These are phyloP conservation scores for Acleris literana DNA, from an alignment of 2,888 invertebrate species.

Conservation along the genomic window DNA sequence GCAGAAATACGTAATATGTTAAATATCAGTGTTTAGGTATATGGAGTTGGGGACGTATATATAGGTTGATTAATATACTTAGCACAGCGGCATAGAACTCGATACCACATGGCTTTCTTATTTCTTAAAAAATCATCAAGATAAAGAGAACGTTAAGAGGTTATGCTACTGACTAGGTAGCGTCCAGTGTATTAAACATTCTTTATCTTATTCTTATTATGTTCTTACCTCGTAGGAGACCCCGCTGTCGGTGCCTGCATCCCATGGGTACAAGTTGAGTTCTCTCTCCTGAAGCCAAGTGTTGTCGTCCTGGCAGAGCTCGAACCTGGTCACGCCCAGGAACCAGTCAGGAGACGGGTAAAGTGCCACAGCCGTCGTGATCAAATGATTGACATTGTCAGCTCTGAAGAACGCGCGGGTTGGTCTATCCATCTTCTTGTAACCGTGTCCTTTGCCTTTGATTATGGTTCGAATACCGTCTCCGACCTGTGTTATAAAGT, in stretches of 20 bases:
- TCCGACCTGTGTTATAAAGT: constrained; percentile 56
- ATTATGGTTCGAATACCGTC: constrained; percentile 71
- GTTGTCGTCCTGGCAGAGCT: constrained; percentile 94
- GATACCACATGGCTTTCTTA: no score
- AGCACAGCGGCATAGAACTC: no score
- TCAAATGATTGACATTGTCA: constrained; percentile 64
- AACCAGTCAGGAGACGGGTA: constrained; percentile 96
- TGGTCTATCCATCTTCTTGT: constrained; percentile 66
- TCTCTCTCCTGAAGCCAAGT: constrained; percentile 93
- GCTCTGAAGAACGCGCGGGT: constrained; percentile 69
- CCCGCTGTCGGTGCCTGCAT: constrained; percentile 97
- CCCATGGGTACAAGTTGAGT: constrained; percentile 95
- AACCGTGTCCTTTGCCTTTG: constrained; percentile 74
- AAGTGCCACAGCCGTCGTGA: constrained; percentile 63
- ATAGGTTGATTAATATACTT: no score
- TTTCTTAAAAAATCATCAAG: no score
- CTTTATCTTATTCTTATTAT: no score
- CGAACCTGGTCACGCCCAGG: constrained; percentile 94
- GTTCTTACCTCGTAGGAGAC: constrained; percentile 92
- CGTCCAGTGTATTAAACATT: constrained; percentile 3
- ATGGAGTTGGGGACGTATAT: no score
- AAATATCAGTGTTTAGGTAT: background rate
- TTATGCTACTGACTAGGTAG: no score
- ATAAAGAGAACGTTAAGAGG: no score
- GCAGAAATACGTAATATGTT: background rate